Evolutionary conservation across 2,888 invertebrate species (phyloP), one percentile per base, ranked within the genome.

Genomic region (Limnephilus lunatus): DNA sequence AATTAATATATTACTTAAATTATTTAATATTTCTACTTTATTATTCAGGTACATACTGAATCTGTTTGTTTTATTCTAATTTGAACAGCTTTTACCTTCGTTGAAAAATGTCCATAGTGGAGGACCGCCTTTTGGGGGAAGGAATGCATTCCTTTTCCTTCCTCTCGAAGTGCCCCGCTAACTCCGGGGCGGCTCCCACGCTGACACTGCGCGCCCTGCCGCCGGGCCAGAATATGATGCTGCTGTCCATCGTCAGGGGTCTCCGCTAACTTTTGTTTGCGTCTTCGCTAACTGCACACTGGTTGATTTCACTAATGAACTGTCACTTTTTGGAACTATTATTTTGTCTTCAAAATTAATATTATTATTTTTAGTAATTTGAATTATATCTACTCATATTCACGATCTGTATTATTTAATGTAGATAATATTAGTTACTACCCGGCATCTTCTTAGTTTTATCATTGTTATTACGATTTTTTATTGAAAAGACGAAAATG

Each of bases 91-190:
- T 86, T 87, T 87, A 93, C 93, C 93, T 93, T 87, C 81, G 91
- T 85, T 93, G 93, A 35, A 93, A 91, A 35, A 93, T 92, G 85
- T 93, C 93, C 91, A 92, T 92, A 11, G 93, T 92, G 82, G 92
- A 93, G 15, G 92, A 92, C 19, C 93, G 89, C 83, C 93, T 92
- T 91, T 91, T 93, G 80, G 83, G 39, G 5, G 91, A 90, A 53
- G 81, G 48, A 90, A 31, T 12, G 85, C 89, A 25, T 85, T 31
- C 81, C 68, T 32, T 39, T 35, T 31, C 81, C 68, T 32, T 39
- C 81, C 30, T n/a, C 89, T 81, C 85, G 14, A 32, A 30, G 4
- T 48, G 83, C 25, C 48, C 48, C 80, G n/a, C 86, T 30, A 90
- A 31, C 39, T 80, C 81, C 9, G 91, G 88, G 12, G 85, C 85